A percentile compares a stretch with the other conserved stretches of the same genome.
These are phyloP conservation scores for Campylomormyrus tamandua DNA, from an alignment of 2,113 vertebrate genomes.

Conservation along the genomic window DNA sequence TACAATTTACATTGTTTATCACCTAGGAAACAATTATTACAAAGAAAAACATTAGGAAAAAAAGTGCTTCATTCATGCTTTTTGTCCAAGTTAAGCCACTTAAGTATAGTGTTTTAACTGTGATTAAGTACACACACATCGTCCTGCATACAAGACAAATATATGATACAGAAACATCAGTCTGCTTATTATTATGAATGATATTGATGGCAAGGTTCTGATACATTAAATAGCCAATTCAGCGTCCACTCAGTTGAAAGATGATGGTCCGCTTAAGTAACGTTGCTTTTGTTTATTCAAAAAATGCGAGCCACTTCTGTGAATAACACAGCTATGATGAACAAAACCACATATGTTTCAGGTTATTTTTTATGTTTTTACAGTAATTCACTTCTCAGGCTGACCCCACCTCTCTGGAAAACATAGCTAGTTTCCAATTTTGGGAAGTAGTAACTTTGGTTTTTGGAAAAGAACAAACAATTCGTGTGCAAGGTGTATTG, in stretches of 20 bases:
- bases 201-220: background rate
- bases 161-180: background rate
- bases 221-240: background rate
- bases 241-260: background rate
- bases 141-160: background rate
- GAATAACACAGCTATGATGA: background rate
- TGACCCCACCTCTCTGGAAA: background rate
- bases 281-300: background rate
- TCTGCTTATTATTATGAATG: background rate
- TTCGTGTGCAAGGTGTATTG: background rate
- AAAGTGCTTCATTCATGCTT: background rate
- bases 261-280: background rate
- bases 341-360: background rate
- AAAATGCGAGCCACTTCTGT: background rate
- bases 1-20: background rate
- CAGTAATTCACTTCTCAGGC: background rate
- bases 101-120: background rate
- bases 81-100: background rate
- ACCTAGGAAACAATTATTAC: background rate
- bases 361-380: background rate
- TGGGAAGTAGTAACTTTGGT: background rate
- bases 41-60: background rate
- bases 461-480: background rate
- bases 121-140: background rate
- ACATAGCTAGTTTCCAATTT: background rate